phyloP scores from a whole-genome alignment of 2,797 vertebrate genomes.

The Pseudochirops corinnae region DNA sequence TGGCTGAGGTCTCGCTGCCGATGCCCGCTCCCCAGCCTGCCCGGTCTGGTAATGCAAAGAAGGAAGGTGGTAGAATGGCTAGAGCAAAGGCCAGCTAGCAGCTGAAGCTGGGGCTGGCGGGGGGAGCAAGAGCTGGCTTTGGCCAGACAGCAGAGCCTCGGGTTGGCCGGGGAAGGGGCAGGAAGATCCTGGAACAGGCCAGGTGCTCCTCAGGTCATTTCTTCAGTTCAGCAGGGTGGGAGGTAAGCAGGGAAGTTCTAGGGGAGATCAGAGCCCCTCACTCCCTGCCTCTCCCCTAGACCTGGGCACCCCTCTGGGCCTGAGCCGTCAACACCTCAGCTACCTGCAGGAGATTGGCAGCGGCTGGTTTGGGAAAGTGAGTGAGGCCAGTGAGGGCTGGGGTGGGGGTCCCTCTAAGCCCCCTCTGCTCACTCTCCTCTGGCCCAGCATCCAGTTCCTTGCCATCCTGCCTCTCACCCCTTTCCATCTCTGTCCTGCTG shows the following conservation, averaged over 20 bases:
- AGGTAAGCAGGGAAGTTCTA: background rate
- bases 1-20: constrained; percentile 85
- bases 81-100: background rate
- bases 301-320: constrained; percentile 86
- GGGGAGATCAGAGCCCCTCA: constrained; percentile 39
- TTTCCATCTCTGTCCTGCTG: constrained; percentile 27
- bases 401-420: background rate
- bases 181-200: background rate
- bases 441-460: constrained; percentile 28
- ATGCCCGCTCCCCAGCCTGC: constrained; percentile 82
- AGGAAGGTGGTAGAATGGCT: constrained; percentile 6
- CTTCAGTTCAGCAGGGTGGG: background rate
- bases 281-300: constrained; percentile 53
- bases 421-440: constrained; percentile 57
- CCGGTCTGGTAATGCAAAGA: constrained; percentile 86
- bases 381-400: constrained; percentile 37
- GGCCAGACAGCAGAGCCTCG: background rate
- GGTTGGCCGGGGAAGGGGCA: background rate
- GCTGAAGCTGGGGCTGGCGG: background rate
- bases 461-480: background rate
- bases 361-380: constrained; percentile 96
- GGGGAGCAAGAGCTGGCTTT: background rate
- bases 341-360: constrained; percentile 96
- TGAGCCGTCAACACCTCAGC: constrained; percentile 93
- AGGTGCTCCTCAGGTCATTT: background rate